phyloP scores from a whole-genome alignment of 2,888 invertebrate genomes.

The Hoplodrina ambigua region DNA sequence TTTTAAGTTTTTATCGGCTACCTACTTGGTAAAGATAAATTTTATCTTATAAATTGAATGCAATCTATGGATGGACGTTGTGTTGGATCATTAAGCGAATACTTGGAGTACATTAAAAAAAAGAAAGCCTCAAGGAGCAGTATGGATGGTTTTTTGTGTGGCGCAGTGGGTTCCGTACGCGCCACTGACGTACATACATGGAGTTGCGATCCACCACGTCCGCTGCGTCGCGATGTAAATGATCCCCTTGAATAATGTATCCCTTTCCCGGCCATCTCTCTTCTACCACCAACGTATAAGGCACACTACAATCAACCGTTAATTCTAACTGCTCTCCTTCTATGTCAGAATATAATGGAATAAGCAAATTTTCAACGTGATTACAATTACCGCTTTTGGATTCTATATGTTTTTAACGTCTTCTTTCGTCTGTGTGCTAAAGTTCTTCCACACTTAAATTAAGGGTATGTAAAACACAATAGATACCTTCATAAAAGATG shows the following conservation, averaged over 20 bases:
- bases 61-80: constrained; percentile 76
- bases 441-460: neutral
- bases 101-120: constrained; percentile 79
- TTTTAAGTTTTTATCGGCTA: constrained; percentile 56
- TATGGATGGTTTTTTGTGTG: constrained; percentile 85
- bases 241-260: constrained; percentile 89
- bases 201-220: constrained; percentile 84
- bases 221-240: constrained; percentile 86
- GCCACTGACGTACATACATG: constrained; percentile 82
- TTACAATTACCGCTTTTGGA: constrained; percentile 60
- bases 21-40: constrained; percentile 61
- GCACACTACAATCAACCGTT: constrained; percentile 86
- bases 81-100: constrained; percentile 82
- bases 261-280: constrained; percentile 84
- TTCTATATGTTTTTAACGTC: constrained; percentile 3
- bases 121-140: constrained; percentile 81
- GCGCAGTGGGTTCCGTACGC: constrained; percentile 81
- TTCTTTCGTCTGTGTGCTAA: constrained; percentile 2
- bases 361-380: constrained; percentile 61
- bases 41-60: constrained; percentile 76
- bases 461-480: neutral
- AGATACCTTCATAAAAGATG: neutral
- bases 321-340: constrained; percentile 82
- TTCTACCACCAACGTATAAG: constrained; percentile 83
- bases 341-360: constrained; percentile 72